phyloP scores from a whole-genome alignment of 2,797 vertebrate genomes.

The Morus bassanus region DNA sequence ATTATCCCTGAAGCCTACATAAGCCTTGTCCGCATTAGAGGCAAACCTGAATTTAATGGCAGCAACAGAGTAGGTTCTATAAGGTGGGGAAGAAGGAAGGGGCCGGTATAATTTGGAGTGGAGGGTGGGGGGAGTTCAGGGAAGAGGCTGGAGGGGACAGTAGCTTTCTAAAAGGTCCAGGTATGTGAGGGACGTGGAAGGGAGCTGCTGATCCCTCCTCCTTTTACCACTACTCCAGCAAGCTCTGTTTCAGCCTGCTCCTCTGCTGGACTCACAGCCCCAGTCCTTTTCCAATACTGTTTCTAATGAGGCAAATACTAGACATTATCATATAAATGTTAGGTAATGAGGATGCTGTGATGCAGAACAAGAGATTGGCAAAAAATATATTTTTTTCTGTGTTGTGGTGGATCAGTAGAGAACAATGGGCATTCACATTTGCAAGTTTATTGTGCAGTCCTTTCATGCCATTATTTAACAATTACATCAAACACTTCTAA shows the following conservation, averaged over 20 bases:
- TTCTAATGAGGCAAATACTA: background rate
- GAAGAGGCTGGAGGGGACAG: background rate
- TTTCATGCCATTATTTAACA: background rate
- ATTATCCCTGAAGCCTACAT: background rate
- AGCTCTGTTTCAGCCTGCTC: background rate
- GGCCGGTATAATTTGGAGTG: background rate
- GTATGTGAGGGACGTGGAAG: background rate
- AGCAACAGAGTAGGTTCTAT: background rate
- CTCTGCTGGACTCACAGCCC: background rate
- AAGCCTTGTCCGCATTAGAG: background rate
- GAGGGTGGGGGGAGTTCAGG: background rate
- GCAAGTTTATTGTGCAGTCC: background rate
- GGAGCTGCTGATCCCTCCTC: background rate
- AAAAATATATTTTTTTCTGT: background rate
- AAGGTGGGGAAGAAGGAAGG: background rate
- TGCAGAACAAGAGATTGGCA: background rate
- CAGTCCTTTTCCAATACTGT: background rate
- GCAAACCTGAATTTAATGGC: background rate
- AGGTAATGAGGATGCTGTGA: background rate
- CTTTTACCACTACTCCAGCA: background rate
- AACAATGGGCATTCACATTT: background rate
- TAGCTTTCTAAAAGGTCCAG: background rate
- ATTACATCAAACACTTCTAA: accelerated
- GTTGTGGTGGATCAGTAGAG: background rate
- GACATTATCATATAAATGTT: background rate